Evolutionary conservation across 2,797 vertebrate species (phyloP), one percentile per base, ranked within the genome.

Genomic region (Lepus oiostolus): DNA sequence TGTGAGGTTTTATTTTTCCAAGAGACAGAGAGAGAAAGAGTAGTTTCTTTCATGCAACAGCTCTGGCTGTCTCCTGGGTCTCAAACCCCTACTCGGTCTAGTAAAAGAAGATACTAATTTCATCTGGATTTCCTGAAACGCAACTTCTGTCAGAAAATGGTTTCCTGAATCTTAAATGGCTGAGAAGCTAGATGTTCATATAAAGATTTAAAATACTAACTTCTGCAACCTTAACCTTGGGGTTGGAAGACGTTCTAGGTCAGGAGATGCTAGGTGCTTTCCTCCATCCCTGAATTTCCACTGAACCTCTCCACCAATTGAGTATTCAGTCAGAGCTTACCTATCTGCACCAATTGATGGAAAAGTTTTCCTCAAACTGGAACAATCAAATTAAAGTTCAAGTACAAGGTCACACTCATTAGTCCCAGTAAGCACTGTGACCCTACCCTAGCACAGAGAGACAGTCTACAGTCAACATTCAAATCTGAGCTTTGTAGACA

Each of bases 1-100:
- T 97, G 94, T 95, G 94, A 96, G 90, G 88, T 94, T 97, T 28
- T 0, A 94, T 83, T 92, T 97, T 96, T 85, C 93, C 86, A 88
- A 76, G 95, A 94, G 90, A 94, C 67, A 28, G 58, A 77, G 42
- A 26, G 26, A 63, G 42, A 30, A 24, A 52, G 16, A 58, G 14
- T 24, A 5, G 85, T 85, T 92, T 91, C 92, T 97, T 91, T 96
- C 95, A 96, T 71, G 26, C 94, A 92, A 96, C 79, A 96, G 60
- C 60, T 70, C 54, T 96, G 70, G 28, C 75, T 96, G 88, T 95
- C 70, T 96, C 79, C 94, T 77, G 80, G 28, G 8, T 93, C 85
- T 77, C 32, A 75, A 94, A 93, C 58, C 93, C 2, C 62, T 87
- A 87, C 85, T 83, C 88, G 85, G 77, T 76, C 72, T 96, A 81